Base-by-base conservation (phyloP, 2,888 invertebrate genomes). In the Capitulum mitella region DNA sequence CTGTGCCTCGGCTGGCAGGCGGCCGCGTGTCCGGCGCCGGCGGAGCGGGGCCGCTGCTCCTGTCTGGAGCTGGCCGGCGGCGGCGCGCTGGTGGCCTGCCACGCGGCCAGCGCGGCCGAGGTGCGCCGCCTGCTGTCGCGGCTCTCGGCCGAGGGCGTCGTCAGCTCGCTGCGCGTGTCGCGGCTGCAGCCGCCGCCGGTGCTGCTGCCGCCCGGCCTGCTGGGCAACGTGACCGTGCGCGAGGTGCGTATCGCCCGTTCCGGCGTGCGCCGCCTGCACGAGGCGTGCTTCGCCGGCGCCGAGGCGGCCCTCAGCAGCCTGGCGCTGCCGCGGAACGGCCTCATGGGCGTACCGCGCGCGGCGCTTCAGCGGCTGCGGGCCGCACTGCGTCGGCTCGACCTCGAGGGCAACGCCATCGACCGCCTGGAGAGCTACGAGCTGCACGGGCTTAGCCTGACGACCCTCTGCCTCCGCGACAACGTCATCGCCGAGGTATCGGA, bases 401-500 rank as follows among this genome's bases (percentile, higher is more conserved):
- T 95, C 81, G 93, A 93, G 85, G 91, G 92, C 81, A 96, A 95
- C 86, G 90, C 91, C 84, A 93, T 96, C 82, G 90, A 90, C 82
- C 92, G 93, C 83, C 89, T 96, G 81, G 91, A 93, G 26, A 93
- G 93, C 83, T 94, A 94, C 85, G 92, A 93, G 84, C 96, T 97
- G 86, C 93, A 92, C 84, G 94, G 94, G 19, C 88, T 96, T 82
- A 91, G 91, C 80, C 87, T 96, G 82, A 90, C 91, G 83, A 93
- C 93, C 19, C 77, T 82, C 78, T 94, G 93, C 84, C 88, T 97
- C 83, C 93, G 93, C 86, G 92, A 92, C 78, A 97, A 96, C 85
- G 89, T 91, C 82, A 89, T 97, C 83, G 89, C 90, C 82, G 90
- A 90, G 83, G 91, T 95, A 84, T 92, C 93, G 1, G 94, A 94